These are phyloP conservation scores for Ophioninae sp. DNA, from an alignment of 2,888 invertebrate species.

Conservation along the genomic window DNA sequence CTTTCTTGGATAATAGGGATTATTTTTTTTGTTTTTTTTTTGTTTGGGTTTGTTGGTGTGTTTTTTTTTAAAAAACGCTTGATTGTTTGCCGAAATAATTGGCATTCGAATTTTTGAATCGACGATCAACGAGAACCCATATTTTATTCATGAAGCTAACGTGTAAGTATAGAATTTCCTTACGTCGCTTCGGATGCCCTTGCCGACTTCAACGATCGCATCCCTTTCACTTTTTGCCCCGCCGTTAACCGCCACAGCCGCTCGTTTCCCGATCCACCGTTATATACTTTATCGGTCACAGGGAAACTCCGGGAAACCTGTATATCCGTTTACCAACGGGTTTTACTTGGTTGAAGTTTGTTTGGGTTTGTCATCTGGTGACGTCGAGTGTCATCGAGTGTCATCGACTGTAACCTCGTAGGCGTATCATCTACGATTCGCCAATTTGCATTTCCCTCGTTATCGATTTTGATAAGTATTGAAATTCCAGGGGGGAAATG, in stretches of 20 bases:
- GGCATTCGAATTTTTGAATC: background rate
- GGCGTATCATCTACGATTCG: too few species aligned
- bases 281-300: background rate
- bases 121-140: background rate
- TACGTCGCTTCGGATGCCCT: background rate
- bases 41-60: too few species aligned
- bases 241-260: background rate
- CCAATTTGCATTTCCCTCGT: too few species aligned
- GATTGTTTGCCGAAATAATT: background rate
- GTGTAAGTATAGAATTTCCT: background rate
- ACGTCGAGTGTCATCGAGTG: too few species aligned
- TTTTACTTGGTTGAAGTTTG: too few species aligned
- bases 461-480: too few species aligned
- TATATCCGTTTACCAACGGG: background rate
- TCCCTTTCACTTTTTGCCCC: background rate
- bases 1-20: conserved; percentile 19
- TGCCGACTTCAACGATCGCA: background rate
- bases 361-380: too few species aligned
- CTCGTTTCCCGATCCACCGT: background rate
- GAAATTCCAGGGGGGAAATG: too few species aligned
- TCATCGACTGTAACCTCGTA: too few species aligned
- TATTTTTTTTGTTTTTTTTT: background rate
- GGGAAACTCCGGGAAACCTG: background rate
- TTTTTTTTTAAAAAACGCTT: too few species aligned
- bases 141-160: background rate